Percentiles rank a stretch among this genome's conserved stretches.
Conservation (phyloP, 1,140 invertebrate species). For the Phenacoccus solenopsis region DNA sequence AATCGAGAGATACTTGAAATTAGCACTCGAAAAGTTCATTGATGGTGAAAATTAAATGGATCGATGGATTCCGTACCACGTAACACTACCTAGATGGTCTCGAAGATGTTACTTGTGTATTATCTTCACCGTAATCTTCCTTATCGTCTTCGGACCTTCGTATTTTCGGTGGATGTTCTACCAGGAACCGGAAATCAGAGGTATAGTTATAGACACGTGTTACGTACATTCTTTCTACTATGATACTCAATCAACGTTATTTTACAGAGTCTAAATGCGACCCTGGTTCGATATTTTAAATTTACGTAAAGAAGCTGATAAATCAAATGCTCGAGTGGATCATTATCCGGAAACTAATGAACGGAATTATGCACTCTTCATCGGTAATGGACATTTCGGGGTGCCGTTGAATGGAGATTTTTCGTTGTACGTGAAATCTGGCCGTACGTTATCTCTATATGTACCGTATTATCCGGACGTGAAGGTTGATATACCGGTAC, state of each 20-base stretch:
- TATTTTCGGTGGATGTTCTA: background rate
- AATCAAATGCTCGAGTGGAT: background rate
- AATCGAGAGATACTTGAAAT: background rate
- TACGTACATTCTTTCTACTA: no score
- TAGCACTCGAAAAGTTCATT: background rate
- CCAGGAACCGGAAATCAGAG: background rate
- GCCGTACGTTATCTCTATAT: conserved; percentile 53
- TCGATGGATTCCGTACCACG: conserved; percentile 7
- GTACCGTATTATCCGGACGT: conserved; percentile 62
- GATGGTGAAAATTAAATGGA: conserved; percentile 15
- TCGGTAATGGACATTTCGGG: conserved; percentile 66
- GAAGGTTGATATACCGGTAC: conserved; percentile 38
- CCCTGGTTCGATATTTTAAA: background rate
- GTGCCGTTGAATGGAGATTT: conserved; percentile 47
- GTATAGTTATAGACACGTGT: no score
- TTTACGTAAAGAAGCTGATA: background rate
- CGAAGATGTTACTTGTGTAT: background rate
- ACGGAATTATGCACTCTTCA: conserved; percentile 35
- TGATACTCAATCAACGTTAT: no score
- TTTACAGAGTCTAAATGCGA: background rate
- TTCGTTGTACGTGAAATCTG: conserved; percentile 52
- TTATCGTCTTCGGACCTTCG: conserved; percentile 2
- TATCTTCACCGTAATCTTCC: background rate
- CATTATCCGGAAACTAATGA: background rate
- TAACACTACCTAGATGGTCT: background rate